Evolutionary conservation across 2,888 invertebrate species (phyloP).

Genomic region (Gymnosoma rotundatum): DNA sequence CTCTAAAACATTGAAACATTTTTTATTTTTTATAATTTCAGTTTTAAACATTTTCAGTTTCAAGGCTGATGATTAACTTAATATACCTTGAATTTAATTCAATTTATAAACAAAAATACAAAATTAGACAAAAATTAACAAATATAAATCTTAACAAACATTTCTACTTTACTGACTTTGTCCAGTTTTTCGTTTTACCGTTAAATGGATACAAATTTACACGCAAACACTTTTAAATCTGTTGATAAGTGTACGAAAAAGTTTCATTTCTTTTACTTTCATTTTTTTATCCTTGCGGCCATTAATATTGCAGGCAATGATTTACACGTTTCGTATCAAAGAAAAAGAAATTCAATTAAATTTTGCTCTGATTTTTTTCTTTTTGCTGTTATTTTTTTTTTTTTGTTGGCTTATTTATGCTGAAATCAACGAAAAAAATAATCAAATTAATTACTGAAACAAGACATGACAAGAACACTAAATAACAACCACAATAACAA

Average conservation of each 20-base stretch:
- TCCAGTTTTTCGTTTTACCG: too few relatives aligned
- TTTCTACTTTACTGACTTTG: too few relatives aligned
- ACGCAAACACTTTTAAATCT: background rate
- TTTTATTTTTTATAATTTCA: too few relatives aligned
- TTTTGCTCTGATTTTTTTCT: conserved; percentile 37
- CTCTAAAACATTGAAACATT: too few relatives aligned
- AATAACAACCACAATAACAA: conserved; percentile 8
- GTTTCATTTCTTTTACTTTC: conserved; percentile 26
- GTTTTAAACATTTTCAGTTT: too few relatives aligned
- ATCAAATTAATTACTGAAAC: conserved; percentile 81
- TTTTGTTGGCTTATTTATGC: conserved; percentile 75
- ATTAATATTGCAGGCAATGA: conserved; percentile 66
- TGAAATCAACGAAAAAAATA: conserved; percentile 82
- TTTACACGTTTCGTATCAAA: conserved; percentile 63
- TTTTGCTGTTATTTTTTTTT: background rate
- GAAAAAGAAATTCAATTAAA: conserved; percentile 66
- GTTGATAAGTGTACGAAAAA: background rate
- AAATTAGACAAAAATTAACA: too few relatives aligned
- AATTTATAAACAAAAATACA: too few relatives aligned
- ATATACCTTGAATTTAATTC: too few relatives aligned
- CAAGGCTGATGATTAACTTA: too few relatives aligned
- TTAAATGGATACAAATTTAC: background rate
- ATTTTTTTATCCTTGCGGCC: conserved; percentile 30
- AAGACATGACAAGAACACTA: conserved; percentile 57
- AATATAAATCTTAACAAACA: too few relatives aligned